These are phyloP conservation scores for Neotoxoptera formosana DNA, from an alignment of 1,140 invertebrate genomes.

Conservation along the genomic window DNA sequence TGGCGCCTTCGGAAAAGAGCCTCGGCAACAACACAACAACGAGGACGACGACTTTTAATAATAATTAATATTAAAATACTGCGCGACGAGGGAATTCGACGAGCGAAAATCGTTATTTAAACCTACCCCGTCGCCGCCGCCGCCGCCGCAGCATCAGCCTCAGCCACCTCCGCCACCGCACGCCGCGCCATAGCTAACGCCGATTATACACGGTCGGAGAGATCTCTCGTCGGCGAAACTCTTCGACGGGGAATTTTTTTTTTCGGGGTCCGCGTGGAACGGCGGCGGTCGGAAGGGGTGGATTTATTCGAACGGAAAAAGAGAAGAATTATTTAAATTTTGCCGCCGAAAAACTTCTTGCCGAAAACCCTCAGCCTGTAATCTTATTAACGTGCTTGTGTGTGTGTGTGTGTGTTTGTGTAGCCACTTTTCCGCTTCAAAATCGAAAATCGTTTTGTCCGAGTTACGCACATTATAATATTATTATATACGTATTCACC, in stretches of 20 bases:
- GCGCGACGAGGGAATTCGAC: slow-evolving; percentile 57
- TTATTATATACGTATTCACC: neutral
- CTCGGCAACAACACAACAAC: slow-evolving; percentile 36
- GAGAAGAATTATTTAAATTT: slow-evolving; percentile 54
- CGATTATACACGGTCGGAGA: slow-evolving; percentile 55
- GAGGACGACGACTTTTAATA: slow-evolving; percentile 56
- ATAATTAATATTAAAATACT: slow-evolving; percentile 58
- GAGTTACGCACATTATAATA: neutral
- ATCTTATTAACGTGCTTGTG: slow-evolving; percentile 45
- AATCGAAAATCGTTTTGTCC: slow-evolving; percentile 43
- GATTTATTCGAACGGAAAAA: slow-evolving; percentile 52
- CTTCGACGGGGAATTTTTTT: slow-evolving; percentile 36
- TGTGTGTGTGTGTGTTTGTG: neutral
- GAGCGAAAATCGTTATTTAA: slow-evolving; percentile 57
- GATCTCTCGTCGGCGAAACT: slow-evolving; percentile 39
- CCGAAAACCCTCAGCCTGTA: slow-evolving; percentile 38
- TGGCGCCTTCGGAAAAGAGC: slow-evolving; percentile 55
- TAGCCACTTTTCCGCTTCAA: slow-evolving; percentile 12
- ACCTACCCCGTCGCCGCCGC: slow-evolving; percentile 8
- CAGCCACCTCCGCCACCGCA: neutral
- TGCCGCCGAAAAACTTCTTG: slow-evolving; percentile 36
- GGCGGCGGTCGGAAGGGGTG: slow-evolving; percentile 29
- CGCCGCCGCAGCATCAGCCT: neutral
- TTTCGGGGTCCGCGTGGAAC: neutral
- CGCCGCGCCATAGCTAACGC: slow-evolving; percentile 36